Conservation (phyloP, 2,888 invertebrate species). For the Quadroppia sp. region DNA sequence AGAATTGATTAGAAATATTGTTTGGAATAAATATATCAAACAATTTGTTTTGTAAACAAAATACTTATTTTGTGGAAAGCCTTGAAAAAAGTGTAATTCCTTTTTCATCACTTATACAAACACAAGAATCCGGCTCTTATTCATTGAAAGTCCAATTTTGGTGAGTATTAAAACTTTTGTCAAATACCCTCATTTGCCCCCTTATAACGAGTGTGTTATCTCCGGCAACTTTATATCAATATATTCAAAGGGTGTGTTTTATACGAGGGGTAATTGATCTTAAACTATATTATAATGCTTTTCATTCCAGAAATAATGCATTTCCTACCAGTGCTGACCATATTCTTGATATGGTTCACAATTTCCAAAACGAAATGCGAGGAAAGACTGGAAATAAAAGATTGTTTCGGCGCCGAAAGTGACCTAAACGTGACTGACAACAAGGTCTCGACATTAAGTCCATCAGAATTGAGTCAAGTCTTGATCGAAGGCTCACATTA, state of each 20-base stretch:
- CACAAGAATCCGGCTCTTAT: too few relatives aligned
- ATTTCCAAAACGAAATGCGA: not conserved
- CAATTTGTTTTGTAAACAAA: too few relatives aligned
- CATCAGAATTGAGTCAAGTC: not conserved
- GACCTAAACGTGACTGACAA: constrained; percentile 7
- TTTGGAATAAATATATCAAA: not conserved
- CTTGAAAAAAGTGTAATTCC: not conserved
- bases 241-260: not conserved
- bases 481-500: constrained; percentile 43
- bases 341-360: not conserved
- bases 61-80: not conserved
- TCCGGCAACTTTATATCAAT: not conserved
- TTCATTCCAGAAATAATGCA: not conserved
- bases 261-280: too few relatives aligned
- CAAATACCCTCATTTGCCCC: not conserved
- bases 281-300: too few relatives aligned
- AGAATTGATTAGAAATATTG: not conserved
- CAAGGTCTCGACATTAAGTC: constrained; percentile 24
- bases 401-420: constrained; percentile 3
- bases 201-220: not conserved
- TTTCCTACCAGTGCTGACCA: not conserved
- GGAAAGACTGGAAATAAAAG: not conserved
- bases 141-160: too few relatives aligned
- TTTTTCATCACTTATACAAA: too few relatives aligned
- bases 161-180: not conserved